A percentile compares a stretch with the other conserved stretches of the same genome.
phyloP scores from a whole-genome alignment of 2,888 invertebrate species.

The Spilarctia lutea region DNA sequence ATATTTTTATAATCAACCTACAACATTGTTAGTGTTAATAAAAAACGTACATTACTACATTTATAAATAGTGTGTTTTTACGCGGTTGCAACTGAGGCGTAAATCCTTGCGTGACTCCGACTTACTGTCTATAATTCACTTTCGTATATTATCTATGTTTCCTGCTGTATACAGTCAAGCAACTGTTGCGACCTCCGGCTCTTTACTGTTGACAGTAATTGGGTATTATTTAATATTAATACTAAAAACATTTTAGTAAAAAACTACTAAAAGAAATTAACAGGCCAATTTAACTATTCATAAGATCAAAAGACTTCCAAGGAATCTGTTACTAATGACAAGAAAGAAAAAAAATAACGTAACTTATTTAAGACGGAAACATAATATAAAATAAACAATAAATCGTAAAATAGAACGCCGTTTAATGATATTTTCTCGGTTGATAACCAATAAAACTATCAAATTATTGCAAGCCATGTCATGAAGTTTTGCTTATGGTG shows the following conservation, averaged over 20 bases:
- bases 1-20: constrained; percentile 40
- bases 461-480: constrained; percentile 76
- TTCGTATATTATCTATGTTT: constrained; percentile 44
- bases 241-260: constrained; percentile 54
- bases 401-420: constrained; percentile 70
- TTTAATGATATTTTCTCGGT: constrained; percentile 72
- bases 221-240: constrained; percentile 55
- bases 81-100: constrained; percentile 34
- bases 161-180: constrained; percentile 38
- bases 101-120: constrained; percentile 37
- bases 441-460: constrained; percentile 81
- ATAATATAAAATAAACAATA: constrained; percentile 78
- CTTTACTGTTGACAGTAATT: constrained; percentile 53
- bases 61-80: constrained; percentile 36
- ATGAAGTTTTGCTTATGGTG: constrained; percentile 66
- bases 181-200: constrained; percentile 41
- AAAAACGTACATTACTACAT: constrained; percentile 31
- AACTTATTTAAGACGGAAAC: constrained; percentile 76
- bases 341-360: constrained; percentile 44
- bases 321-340: constrained; percentile 49
- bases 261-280: constrained; percentile 47
- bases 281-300: constrained; percentile 44
- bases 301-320: constrained; percentile 56
- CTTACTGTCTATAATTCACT: constrained; percentile 40
- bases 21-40: constrained; percentile 37